Evolutionary conservation across 2,797 vertebrate species (phyloP).

Genomic region (Myiotriccus ornatus): DNA sequence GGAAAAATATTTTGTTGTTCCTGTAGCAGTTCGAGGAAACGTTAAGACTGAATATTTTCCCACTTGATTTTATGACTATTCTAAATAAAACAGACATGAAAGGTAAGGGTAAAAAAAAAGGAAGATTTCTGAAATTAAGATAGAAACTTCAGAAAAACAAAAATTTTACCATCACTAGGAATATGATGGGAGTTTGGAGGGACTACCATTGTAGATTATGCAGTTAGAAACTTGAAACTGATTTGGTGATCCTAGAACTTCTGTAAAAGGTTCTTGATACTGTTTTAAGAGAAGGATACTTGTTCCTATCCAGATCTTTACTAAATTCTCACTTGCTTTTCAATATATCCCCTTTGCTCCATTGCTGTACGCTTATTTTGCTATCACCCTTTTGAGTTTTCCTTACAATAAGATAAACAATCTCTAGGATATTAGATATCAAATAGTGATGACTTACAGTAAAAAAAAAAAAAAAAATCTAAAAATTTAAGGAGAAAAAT

Average conservation of each 20-base stretch:
- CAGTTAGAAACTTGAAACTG: background rate
- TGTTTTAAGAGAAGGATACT: background rate
- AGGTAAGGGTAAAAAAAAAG: rapidly evolving
- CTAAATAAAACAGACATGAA: background rate
- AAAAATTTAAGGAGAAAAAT: slow-evolving; percentile 22
- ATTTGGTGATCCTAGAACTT: background rate
- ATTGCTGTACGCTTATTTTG: background rate
- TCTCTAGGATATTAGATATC: background rate
- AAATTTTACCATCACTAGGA: background rate
- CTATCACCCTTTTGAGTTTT: background rate
- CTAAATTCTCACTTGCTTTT: background rate
- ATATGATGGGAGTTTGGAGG: background rate
- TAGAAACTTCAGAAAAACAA: background rate
- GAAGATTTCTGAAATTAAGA: background rate
- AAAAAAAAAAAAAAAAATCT: slow-evolving; percentile 23
- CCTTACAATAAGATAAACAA: background rate
- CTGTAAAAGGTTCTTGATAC: background rate
- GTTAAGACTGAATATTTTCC: background rate
- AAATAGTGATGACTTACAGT: background rate
- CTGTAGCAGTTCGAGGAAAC: background rate
- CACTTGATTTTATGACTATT: background rate
- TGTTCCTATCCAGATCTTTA: background rate
- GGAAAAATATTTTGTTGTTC: slow-evolving; percentile 10
- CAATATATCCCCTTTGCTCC: background rate
- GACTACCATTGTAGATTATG: background rate